Percentiles rank a stretch among this genome's conserved stretches.
These are phyloP conservation scores for Netelia virgata DNA, from an alignment of 2,888 invertebrate genomes.

Conservation along the genomic window DNA sequence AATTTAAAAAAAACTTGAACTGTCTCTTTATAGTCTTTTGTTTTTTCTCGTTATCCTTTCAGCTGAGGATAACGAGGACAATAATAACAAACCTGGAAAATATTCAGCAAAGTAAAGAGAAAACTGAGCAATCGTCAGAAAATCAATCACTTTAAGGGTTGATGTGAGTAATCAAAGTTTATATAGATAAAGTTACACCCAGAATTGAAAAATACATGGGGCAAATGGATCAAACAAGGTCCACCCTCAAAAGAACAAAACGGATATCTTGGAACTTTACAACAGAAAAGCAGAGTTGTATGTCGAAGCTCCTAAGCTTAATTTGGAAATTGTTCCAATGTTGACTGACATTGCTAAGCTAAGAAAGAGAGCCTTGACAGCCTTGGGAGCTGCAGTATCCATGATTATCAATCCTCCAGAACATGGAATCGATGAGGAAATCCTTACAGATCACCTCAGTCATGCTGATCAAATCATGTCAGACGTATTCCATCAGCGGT, in stretches of 20 bases:
- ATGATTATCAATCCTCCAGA: constrained; percentile 45
- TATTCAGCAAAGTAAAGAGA: neutral
- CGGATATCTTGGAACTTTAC: neutral
- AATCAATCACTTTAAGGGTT: neutral
- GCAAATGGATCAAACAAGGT: neutral
- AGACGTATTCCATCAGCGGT: constrained; percentile 54
- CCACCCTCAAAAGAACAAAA: neutral
- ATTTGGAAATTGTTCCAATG: constrained; percentile 49
- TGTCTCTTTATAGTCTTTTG: neutral
- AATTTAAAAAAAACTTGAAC: too few species aligned
- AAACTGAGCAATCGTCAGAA: constrained; percentile 23
- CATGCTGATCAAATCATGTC: constrained; percentile 56
- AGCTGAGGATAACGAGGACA: constrained; percentile 13
- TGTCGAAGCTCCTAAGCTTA: constrained; percentile 45
- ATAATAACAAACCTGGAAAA: constrained; percentile 5
- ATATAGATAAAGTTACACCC: neutral
- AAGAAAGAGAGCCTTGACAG: constrained; percentile 44
- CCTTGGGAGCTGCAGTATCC: constrained; percentile 48
- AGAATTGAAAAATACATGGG: neutral
- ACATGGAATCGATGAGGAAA: constrained; percentile 41
- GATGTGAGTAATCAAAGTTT: neutral
- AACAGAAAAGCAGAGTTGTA: constrained; percentile 34
- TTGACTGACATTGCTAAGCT: constrained; percentile 47
- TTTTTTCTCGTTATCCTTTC: constrained; percentile 11
- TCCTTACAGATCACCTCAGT: constrained; percentile 42